Percentiles rank a stretch among this genome's conserved stretches.
These are phyloP conservation scores for Bimastos eiseni DNA, from an alignment of 2,888 invertebrate genomes.

Conservation along the genomic window DNA sequence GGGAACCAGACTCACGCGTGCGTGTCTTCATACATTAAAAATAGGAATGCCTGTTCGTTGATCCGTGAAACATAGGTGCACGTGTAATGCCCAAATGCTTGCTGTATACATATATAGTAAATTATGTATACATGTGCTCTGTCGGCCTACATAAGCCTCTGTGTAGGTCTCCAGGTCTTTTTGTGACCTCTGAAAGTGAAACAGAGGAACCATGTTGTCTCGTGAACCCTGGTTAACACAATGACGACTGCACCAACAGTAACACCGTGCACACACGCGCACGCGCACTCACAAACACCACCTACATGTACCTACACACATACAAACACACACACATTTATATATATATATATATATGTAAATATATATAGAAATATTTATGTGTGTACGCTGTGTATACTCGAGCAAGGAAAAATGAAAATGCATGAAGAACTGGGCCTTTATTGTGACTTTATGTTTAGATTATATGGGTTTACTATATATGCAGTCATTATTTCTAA, in stretches of 20 bases:
- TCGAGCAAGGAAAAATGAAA: no score
- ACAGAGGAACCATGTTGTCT: not conserved
- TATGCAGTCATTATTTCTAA: no score
- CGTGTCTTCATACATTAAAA: not conserved
- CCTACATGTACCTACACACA: no score
- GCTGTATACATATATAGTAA: not conserved
- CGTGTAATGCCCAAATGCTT: not conserved
- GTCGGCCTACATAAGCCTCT: not conserved
- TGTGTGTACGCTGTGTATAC: no score
- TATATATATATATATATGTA: not conserved
- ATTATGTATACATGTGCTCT: not conserved
- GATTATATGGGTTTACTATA: not conserved
- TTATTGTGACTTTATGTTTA: not conserved
- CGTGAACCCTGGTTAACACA: not conserved
- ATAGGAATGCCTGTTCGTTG: not conserved
- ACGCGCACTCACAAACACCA: no score
- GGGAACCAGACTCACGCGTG: no score
- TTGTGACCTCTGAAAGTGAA: conserved; percentile 13
- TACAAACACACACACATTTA: not conserved
- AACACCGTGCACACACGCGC: not conserved
- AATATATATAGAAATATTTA: no score
- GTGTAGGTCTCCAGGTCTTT: not conserved
- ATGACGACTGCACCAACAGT: not conserved
- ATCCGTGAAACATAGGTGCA: not conserved
- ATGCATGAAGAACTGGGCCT: no score